These are phyloP conservation scores for Notolepis coatsorum DNA, from an alignment of 2,797 vertebrate species.

Conservation along the genomic window DNA sequence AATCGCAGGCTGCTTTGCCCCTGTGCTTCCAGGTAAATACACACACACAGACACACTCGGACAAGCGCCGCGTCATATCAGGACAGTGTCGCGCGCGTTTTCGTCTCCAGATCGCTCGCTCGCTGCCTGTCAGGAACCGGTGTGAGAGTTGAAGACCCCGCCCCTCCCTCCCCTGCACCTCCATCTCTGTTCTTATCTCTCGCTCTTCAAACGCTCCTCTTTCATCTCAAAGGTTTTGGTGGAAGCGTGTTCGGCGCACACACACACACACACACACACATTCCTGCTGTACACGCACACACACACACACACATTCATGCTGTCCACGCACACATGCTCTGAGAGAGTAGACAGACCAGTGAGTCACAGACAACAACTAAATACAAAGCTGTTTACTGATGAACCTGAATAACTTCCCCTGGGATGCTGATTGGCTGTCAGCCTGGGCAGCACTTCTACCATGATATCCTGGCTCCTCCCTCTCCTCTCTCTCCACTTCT, in stretches of 20 bases:
- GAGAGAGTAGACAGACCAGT: constrained; percentile 33
- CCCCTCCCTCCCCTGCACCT: constrained; percentile 3
- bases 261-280: constrained; percentile 15
- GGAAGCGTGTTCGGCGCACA: constrained; percentile 27
- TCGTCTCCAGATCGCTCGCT: too few species aligned
- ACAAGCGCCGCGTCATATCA: too few species aligned
- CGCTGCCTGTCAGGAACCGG: too few species aligned
- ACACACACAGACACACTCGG: neutral
- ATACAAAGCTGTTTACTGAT: constrained; percentile 51
- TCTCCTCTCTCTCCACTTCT: neutral
- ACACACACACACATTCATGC: constrained; percentile 5
- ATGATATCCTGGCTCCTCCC: constrained; percentile 61
- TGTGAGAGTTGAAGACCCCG: neutral
- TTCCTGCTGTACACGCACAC: neutral
- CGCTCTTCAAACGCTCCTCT: constrained; percentile 25
- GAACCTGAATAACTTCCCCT: constrained; percentile 40
- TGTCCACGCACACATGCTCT: neutral
- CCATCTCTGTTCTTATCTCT: constrained; percentile 17
- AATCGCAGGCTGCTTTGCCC: too few species aligned
- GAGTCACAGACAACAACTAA: constrained; percentile 51
- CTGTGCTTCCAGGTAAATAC: too few species aligned
- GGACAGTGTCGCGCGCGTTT: constrained; percentile 24
- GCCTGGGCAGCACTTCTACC: constrained; percentile 59
- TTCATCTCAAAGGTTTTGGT: constrained; percentile 45
- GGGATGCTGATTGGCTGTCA: constrained; percentile 39